phyloP scores from a whole-genome alignment of 2,113 vertebrate genomes.

The Pseudonaja textilis region DNA sequence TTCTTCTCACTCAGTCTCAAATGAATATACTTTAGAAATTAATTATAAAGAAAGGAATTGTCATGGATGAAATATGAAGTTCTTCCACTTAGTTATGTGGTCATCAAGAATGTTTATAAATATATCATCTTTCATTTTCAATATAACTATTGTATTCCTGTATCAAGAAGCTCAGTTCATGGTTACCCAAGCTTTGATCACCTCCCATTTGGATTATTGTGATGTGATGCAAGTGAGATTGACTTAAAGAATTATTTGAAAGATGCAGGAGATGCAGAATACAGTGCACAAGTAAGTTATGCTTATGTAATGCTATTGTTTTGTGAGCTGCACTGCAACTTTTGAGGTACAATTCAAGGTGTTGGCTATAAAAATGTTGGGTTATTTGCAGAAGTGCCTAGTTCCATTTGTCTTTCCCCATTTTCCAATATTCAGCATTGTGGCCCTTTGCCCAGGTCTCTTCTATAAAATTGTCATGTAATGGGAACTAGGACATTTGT shows the following conservation, averaged over 20 bases:
- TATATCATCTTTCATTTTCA: not conserved
- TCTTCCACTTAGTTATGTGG: not conserved
- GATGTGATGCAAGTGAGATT: not conserved
- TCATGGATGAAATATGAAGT: not conserved
- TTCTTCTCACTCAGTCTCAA: not conserved
- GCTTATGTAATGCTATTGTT: not conserved
- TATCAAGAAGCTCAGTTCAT: not conserved
- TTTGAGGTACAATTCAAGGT: not conserved
- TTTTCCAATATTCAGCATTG: not conserved
- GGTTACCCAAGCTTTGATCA: not conserved
- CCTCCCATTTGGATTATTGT: not conserved
- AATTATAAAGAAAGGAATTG: not conserved
- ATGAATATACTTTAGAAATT: not conserved
- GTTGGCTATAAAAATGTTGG: not conserved
- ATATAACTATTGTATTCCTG: not conserved
- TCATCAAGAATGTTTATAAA: not conserved
- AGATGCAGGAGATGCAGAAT: too few species aligned
- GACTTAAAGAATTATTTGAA: not conserved
- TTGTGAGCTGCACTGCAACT: not conserved
- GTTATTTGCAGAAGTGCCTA: not conserved
- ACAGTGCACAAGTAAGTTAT: not conserved
- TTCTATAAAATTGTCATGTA: not conserved
- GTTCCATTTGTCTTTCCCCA: not conserved
- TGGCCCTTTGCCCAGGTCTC: not conserved
- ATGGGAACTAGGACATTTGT: not conserved